These are phyloP conservation scores for Drosophila bocki DNA, from an alignment of 1,140 invertebrate species.

Conservation along the genomic window DNA sequence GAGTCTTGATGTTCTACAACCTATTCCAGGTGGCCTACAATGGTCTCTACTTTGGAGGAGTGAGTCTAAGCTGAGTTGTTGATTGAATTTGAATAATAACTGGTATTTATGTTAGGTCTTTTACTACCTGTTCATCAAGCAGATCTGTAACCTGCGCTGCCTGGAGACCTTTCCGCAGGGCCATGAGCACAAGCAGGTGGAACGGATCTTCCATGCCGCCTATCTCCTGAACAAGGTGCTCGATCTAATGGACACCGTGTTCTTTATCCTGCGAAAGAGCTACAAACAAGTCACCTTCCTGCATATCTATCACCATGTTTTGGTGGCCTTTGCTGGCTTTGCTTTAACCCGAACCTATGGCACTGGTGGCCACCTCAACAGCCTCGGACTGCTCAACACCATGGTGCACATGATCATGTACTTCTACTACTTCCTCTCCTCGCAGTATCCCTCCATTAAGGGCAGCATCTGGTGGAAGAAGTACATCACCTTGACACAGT, in stretches of 20 bases:
- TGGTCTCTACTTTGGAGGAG: constrained; percentile 39
- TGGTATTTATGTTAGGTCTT: constrained; percentile 20
- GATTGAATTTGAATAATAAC: not conserved
- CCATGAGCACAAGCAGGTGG: constrained; percentile 50
- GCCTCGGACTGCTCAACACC: constrained; percentile 90
- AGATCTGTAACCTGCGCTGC: constrained; percentile 57
- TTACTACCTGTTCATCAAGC: constrained; percentile 49
- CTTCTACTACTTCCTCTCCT: constrained; percentile 90
- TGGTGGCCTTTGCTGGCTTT: constrained; percentile 39
- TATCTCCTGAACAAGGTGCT: constrained; percentile 75
- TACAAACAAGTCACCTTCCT: constrained; percentile 92
- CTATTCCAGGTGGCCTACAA: constrained; percentile 59
- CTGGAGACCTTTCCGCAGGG: constrained; percentile 56
- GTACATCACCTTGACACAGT: constrained; percentile 92
- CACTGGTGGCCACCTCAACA: constrained; percentile 89
- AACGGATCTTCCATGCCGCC: constrained; percentile 47
- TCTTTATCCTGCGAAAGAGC: constrained; percentile 95
- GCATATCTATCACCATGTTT: constrained; percentile 94
- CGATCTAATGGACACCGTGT: constrained; percentile 91
- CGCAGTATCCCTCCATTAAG: constrained; percentile 88
- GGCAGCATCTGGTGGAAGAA: constrained; percentile 94
- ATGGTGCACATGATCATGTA: constrained; percentile 94
- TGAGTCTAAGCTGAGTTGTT: constrained; percentile 19
- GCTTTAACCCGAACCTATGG: constrained; percentile 44
- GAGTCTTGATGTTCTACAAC: constrained; percentile 50